Evolutionary conservation across 2,888 invertebrate species (phyloP), one percentile per base, ranked within the genome.

Genomic region (Megastigmus dorsalis): DNA sequence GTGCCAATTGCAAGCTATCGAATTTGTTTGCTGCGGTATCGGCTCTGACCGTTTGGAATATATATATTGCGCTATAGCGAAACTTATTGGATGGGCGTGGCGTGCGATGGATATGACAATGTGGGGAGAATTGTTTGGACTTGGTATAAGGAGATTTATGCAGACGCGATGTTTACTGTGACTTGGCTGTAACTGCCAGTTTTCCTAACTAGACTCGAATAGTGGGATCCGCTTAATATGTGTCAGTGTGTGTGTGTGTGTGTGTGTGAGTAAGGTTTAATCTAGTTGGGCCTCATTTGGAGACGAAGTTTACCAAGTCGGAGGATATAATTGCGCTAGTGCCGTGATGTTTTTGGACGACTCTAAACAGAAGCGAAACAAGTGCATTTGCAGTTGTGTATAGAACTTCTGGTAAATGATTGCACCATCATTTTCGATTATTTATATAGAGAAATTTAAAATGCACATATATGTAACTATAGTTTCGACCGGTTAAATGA

Each of bases 171-270:
- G 28, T 23, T 50, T 18, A n/a, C 33, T 48, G 23, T 23, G 23
- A 63, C 48, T 63, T 48, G 13, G 9, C 20, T 7, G 20, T 15
- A 52, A 62, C 20, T 48, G 28, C 5, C 4, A 9, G 9, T 18
- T 60, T 30, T 30, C 33, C 36, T 28, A 48, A 50, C 36, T 28
- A 23, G 23, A 26, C 52, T 67, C 33, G 55, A 23, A 67, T 55
- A 23, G 38, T 28, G n/a, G 50, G 48, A 38, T 68, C 48, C 59
- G 26, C 9, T 33, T 33, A 50, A 59, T 68, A 59, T 59, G 68
- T 38, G 18, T 38, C n/a, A n/a, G n/a, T n/a, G n/a, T n/a, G n/a
- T n/a, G n/a, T n/a, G n/a, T n/a, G n/a, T n/a, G n/a, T n/a, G n/a
- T n/a, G n/a, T n/a, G n/a, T n/a, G n/a, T n/a, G n/a, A n/a, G n/a